These are phyloP conservation scores for Gryllus bimaculatus DNA, from an alignment of 1,140 invertebrate species.

Conservation along the genomic window DNA sequence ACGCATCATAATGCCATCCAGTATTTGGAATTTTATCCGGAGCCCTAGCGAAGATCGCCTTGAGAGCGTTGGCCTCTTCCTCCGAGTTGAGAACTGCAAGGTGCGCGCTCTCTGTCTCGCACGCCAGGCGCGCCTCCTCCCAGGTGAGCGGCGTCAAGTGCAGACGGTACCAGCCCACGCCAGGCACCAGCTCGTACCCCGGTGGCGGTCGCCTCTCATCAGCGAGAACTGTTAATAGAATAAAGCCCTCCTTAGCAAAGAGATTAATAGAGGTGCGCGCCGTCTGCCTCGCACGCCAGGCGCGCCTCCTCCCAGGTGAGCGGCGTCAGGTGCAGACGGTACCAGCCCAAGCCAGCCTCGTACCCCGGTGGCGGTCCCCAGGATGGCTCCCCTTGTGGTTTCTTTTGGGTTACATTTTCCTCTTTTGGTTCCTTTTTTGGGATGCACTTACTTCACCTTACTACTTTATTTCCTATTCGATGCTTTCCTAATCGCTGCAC, in stretches of 20 bases:
- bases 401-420: too few relatives aligned
- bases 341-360: slow-evolving; percentile 12
- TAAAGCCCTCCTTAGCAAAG: neutral
- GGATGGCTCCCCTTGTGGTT: too few relatives aligned
- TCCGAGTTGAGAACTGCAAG: slow-evolving; percentile 13
- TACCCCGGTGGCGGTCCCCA: neutral
- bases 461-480: too few relatives aligned
- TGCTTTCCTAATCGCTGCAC: too few relatives aligned
- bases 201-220: neutral
- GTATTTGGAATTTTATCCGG: neutral
- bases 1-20: neutral
- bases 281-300: slow-evolving; percentile 7
- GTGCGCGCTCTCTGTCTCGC: slow-evolving; percentile 12
- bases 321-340: neutral
- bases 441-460: too few relatives aligned
- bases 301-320: slow-evolving; percentile 12
- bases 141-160: neutral
- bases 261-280: slow-evolving; percentile 8
- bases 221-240: too few relatives aligned
- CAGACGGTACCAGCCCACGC: slow-evolving; percentile 12
- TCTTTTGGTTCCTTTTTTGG: too few relatives aligned
- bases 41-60: neutral
- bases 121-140: slow-evolving; percentile 6
- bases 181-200: slow-evolving; percentile 6
- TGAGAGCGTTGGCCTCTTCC: slow-evolving; percentile 6